Percentiles rank a stretch among this genome's conserved stretches.
phyloP scores from a whole-genome alignment of 1,140 invertebrate genomes.

The Tyrophagus putrescentiae region DNA sequence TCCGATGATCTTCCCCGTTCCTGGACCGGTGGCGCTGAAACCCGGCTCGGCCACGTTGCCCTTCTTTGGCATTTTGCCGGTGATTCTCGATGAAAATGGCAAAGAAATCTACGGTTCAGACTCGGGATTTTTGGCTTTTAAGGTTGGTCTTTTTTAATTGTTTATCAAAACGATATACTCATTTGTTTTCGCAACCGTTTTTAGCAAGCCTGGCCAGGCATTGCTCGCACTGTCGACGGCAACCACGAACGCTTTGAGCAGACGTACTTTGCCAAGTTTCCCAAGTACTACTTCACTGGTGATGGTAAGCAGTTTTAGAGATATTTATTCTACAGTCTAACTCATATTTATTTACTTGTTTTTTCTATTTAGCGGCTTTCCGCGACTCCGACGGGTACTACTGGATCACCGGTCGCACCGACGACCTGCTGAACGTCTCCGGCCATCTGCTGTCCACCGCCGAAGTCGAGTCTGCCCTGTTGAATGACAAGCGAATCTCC shows the following conservation, averaged over 20 bases:
- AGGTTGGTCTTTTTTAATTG: constrained; percentile 12
- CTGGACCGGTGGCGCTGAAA: constrained; percentile 85
- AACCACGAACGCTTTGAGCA: constrained; percentile 83
- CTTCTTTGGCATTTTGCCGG: constrained; percentile 86
- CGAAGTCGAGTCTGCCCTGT: constrained; percentile 72
- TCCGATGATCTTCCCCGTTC: constrained; percentile 74
- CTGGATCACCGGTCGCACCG: constrained; percentile 91
- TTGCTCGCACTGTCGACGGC: constrained; percentile 82
- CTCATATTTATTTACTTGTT: background rate
- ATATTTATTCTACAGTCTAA: background rate
- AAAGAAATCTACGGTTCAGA: constrained; percentile 67
- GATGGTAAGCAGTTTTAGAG: constrained; percentile 58
- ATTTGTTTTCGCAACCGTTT: constrained; percentile 16
- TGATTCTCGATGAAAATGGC: constrained; percentile 71
- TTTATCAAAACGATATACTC: background rate
- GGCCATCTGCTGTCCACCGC: constrained; percentile 96
- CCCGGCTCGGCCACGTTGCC: constrained; percentile 89
- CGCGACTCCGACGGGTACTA: constrained; percentile 83
- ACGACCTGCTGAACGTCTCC: constrained; percentile 96
- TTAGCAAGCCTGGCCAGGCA: constrained; percentile 79
- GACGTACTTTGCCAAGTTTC: constrained; percentile 89
- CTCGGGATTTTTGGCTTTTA: constrained; percentile 66
- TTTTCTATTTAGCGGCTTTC: constrained; percentile 48
- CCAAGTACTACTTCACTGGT: constrained; percentile 89
- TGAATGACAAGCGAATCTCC: constrained; percentile 61